phyloP scores from a whole-genome alignment of 1,140 invertebrate genomes.

The Drosophila oshimai region DNA sequence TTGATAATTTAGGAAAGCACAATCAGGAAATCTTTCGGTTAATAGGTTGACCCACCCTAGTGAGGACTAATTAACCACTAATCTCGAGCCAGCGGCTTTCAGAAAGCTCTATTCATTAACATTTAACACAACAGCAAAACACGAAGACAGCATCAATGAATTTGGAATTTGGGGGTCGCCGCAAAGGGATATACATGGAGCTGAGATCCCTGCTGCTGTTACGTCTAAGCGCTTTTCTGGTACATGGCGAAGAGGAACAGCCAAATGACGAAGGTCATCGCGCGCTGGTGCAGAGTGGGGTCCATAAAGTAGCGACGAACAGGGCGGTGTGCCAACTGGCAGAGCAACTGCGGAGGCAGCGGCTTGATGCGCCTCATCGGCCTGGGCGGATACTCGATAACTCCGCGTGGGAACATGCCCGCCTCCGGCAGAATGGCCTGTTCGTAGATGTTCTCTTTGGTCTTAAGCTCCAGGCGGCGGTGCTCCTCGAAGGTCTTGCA shows the following conservation, averaged over 20 bases:
- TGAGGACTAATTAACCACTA: constrained; percentile 31
- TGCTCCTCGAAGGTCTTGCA: constrained; percentile 9
- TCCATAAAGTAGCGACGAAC: not conserved
- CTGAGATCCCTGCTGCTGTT: not conserved
- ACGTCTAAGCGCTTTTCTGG: not conserved
- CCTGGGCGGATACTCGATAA: not conserved
- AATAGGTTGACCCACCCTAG: not conserved
- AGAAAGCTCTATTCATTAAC: not conserved
- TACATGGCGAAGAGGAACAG: not conserved
- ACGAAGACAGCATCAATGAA: not conserved
- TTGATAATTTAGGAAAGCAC: no score
- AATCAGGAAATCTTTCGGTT: no score
- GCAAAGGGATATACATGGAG: not conserved
- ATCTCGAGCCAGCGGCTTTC: not conserved
- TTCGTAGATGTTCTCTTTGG: not conserved
- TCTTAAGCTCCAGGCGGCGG: not conserved
- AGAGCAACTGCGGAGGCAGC: constrained; percentile 23
- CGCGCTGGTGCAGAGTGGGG: not conserved
- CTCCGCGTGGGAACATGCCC: constrained; percentile 1
- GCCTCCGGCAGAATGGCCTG: not conserved
- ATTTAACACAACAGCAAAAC: not conserved
- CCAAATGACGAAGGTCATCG: not conserved
- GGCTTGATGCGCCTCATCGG: constrained; percentile 21
- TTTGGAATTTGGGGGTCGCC: not conserved
- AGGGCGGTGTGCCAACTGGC: not conserved